These are phyloP conservation scores for Acromyrmex heyeri DNA, from an alignment of 1,140 invertebrate species.

Conservation along the genomic window DNA sequence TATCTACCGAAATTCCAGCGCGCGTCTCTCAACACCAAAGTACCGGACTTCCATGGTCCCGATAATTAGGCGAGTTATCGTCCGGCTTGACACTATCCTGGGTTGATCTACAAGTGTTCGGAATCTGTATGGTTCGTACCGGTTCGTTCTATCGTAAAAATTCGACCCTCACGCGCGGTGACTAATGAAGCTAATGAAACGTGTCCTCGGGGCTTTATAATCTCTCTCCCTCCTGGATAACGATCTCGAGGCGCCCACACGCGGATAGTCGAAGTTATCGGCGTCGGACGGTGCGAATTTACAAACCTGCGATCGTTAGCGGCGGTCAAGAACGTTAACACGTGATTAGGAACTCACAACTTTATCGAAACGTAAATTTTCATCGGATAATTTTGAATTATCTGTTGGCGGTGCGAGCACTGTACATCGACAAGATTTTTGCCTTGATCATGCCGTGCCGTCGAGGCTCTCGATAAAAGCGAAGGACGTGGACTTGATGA, in stretches of 20 bases:
- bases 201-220: conserved; percentile 73
- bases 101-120: conserved; percentile 74
- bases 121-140: conserved; percentile 69
- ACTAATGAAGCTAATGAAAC: conserved; percentile 69
- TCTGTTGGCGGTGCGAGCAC: not conserved
- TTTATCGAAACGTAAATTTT: not conserved
- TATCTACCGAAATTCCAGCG: conserved; percentile 58
- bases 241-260: conserved; percentile 53
- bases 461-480: conserved; percentile 45
- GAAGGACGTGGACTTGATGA: conserved; percentile 36
- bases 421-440: not conserved
- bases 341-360: not conserved
- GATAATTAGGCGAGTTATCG: conserved; percentile 75
- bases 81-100: conserved; percentile 68
- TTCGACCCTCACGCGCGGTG: conserved; percentile 64
- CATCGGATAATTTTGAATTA: not conserved
- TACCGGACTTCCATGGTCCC: conserved; percentile 40
- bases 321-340: conserved; percentile 31
- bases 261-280: conserved; percentile 33
- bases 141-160: conserved; percentile 68
- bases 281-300: conserved; percentile 21
- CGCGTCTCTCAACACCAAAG: conserved; percentile 16
- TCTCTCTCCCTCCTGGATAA: conserved; percentile 53
- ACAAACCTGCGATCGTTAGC: conserved; percentile 16
- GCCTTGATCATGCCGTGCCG: not conserved